phyloP scores from a whole-genome alignment of 2,113 vertebrate species.

The Mystacornis crossleyi region DNA sequence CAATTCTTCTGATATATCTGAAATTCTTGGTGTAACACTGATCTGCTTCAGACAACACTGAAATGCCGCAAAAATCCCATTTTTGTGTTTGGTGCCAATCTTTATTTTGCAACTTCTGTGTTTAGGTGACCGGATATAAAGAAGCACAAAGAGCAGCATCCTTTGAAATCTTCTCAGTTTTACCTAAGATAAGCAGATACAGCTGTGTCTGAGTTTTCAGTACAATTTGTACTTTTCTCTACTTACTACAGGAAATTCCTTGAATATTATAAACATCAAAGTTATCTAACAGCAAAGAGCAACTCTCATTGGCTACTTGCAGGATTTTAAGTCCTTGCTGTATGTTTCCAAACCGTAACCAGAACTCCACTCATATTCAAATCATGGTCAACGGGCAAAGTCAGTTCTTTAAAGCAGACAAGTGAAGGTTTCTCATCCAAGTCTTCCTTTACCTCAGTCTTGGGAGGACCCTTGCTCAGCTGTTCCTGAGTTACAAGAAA shows the following conservation, averaged over 20 bases:
- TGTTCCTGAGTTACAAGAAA: not conserved
- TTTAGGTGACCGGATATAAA: not conserved
- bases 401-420: not conserved
- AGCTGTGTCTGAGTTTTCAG: not conserved
- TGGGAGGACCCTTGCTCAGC: not conserved
- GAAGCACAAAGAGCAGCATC: not conserved
- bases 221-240: not conserved
- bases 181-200: not conserved
- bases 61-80: not conserved
- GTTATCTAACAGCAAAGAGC: conserved; percentile 17
- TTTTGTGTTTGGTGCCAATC: not conserved
- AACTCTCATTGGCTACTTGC: not conserved
- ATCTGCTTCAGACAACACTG: not conserved
- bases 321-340: not conserved
- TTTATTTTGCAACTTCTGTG: not conserved
- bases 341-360: not conserved
- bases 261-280: not conserved
- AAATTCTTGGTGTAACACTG: not conserved
- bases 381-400: not conserved
- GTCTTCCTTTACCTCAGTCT: not conserved
- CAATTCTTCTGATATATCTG: not conserved
- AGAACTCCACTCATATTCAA: not conserved
- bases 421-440: not conserved
- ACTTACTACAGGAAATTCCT: conserved; percentile 43
- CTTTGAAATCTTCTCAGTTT: not conserved